Conservation (phyloP, 2,113 vertebrate species). For the Notechis scutatus region DNA sequence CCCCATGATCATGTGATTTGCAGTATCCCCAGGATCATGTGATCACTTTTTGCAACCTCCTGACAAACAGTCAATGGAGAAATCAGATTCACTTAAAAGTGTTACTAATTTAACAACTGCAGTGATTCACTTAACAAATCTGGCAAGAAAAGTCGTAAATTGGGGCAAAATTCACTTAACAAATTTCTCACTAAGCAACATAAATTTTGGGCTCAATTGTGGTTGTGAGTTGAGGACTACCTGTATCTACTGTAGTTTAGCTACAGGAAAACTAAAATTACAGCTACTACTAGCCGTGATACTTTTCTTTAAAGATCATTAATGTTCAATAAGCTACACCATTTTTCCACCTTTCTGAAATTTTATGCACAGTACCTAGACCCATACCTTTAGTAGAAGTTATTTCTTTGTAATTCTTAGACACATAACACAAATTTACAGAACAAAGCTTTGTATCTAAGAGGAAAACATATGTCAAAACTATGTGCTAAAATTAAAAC, state of each 20-base stretch:
- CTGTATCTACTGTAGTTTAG: not conserved
- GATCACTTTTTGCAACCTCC: no score
- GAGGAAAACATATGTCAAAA: not conserved
- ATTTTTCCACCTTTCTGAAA: not conserved
- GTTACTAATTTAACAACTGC: no score
- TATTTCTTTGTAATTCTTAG: not conserved
- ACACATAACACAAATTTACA: not conserved
- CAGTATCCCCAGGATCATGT: no score
- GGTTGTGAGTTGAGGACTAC: no score
- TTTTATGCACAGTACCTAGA: not conserved
- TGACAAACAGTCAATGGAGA: no score
- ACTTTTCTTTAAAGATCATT: not conserved
- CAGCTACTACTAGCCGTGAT: not conserved
- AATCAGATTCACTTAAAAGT: no score
- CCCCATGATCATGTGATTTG: no score
- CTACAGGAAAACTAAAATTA: not conserved
- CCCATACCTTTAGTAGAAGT: not conserved
- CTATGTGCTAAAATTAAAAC: not conserved
- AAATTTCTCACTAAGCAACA: no score
- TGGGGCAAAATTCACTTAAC: no score
- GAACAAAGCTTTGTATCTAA: not conserved
- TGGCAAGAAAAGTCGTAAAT: no score
- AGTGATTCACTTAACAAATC: no score
- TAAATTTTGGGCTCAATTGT: no score
- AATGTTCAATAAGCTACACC: not conserved